Evolutionary conservation across 2,113 vertebrate genomes (phyloP).

Genomic region (Serilophus lunatus): DNA sequence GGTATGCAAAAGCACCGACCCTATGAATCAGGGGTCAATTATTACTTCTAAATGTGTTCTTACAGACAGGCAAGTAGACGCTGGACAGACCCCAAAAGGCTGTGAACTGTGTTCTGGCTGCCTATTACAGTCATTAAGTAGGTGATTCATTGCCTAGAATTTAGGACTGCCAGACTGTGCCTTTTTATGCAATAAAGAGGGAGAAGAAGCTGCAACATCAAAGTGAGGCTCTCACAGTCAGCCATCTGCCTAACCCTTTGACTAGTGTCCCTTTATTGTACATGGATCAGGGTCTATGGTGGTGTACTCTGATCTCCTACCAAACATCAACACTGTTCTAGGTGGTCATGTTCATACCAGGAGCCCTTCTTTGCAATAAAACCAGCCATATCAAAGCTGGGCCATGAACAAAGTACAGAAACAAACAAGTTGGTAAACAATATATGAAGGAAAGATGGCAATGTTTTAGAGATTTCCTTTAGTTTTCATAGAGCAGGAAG

Average conservation of each 20-base stretch:
- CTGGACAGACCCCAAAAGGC: constrained; percentile 47
- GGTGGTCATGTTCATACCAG: not conserved
- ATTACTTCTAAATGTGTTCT: constrained; percentile 11
- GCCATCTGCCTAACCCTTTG: not conserved
- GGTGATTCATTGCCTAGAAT: constrained; percentile 50
- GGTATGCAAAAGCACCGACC: not conserved
- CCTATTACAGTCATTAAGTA: constrained; percentile 45
- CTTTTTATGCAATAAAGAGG: not conserved
- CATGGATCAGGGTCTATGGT: not conserved
- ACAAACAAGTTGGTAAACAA: not conserved
- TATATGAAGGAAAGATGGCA: not conserved
- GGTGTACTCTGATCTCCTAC: not conserved
- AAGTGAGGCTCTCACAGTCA: not conserved
- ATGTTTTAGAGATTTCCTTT: not conserved
- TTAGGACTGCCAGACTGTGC: constrained; percentile 25
- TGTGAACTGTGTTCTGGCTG: constrained; percentile 42
- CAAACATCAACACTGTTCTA: not conserved
- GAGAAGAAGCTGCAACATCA: constrained; percentile 32
- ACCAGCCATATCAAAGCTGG: not conserved
- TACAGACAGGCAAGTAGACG: not conserved
- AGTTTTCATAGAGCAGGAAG: not conserved
- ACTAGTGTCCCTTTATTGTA: not conserved
- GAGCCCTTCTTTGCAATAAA: not conserved
- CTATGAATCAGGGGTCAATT: constrained; percentile 38
- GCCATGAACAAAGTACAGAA: not conserved